Evolutionary conservation across 2,113 vertebrate species (phyloP), one percentile per base, ranked within the genome.

Genomic region (Limanda limanda): DNA sequence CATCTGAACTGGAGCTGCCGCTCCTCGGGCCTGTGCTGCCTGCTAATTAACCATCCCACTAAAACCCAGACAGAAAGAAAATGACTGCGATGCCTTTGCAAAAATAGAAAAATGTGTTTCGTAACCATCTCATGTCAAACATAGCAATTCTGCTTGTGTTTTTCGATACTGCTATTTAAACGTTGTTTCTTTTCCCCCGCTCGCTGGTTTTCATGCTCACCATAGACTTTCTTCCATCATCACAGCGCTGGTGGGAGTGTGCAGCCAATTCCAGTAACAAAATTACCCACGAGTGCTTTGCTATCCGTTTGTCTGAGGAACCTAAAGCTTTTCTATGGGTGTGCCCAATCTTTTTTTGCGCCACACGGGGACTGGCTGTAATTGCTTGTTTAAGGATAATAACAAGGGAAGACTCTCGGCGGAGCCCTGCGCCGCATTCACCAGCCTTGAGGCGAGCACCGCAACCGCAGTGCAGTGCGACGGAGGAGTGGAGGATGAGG

Each of bases 351-450:
- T 86, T 79, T 85, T 89, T 56, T 57, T 86, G 60, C 84, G 88
- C 70, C 74, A 82, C 85, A 88, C n/a, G 12, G 81, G 84, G 83
- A 89, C 82, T 85, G 11, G 82, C 86, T 88, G 83, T 87, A 89
- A 92, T 89, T 89, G 90, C 91, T 93, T 92, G 91, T 94, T 92
- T 92, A 92, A 93, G 88, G 88, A 92, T 93, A 94, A 94, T 94
- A 90, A 92, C 88, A 91, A 89, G 90, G 92, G 71, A 86, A 87
- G 79, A 79, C 71, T 92, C 84, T 90, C 83, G 9, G 76, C 89
- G 84, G 87, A 89, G 82, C 78, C 73, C 74, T 61, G 68, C 76
- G 45, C 90, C 68, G 47, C 85, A 88, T 88, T 89, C 88, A 81
- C 78, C 86, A 90, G 89, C 89, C 85, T 82, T 52, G 74, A 88